Evolutionary conservation across 2,797 vertebrate genomes (phyloP).

Genomic region (Sus cebifrons): DNA sequence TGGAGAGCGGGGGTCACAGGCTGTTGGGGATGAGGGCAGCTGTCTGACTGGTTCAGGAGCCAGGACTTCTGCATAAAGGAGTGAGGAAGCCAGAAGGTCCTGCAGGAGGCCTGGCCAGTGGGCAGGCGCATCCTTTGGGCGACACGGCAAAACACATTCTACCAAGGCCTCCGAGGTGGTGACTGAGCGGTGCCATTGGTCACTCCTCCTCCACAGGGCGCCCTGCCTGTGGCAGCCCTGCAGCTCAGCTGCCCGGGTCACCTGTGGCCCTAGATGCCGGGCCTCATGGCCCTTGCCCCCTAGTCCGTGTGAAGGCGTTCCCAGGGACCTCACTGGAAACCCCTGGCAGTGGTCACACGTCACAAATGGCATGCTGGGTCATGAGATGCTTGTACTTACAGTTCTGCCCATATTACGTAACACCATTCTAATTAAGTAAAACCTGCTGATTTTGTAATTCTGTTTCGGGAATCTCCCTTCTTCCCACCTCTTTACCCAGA

Average conservation of each 20-base stretch:
- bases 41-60: not conserved
- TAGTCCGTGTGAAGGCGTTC: not conserved
- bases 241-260: too few relatives aligned
- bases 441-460: not conserved
- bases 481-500: not conserved
- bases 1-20: not conserved
- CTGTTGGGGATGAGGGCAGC: not conserved
- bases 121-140: accelerated
- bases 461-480: not conserved
- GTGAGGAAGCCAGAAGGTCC: not conserved
- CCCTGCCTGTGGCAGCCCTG: not conserved
- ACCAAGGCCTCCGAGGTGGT: not conserved
- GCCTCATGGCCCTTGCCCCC: accelerated
- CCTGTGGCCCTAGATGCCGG: accelerated
- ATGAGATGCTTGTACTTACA: not conserved
- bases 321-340: not conserved
- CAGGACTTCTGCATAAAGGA: not conserved
- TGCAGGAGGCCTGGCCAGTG: not conserved
- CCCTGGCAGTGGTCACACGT: not conserved
- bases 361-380: not conserved
- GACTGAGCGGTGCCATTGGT: accelerated
- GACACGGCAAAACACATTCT: not conserved
- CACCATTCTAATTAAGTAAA: not conserved
- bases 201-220: not conserved
- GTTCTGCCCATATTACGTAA: not conserved